These are phyloP conservation scores for Atherinomorus stipes DNA, from an alignment of 2,113 vertebrate genomes.

Conservation along the genomic window DNA sequence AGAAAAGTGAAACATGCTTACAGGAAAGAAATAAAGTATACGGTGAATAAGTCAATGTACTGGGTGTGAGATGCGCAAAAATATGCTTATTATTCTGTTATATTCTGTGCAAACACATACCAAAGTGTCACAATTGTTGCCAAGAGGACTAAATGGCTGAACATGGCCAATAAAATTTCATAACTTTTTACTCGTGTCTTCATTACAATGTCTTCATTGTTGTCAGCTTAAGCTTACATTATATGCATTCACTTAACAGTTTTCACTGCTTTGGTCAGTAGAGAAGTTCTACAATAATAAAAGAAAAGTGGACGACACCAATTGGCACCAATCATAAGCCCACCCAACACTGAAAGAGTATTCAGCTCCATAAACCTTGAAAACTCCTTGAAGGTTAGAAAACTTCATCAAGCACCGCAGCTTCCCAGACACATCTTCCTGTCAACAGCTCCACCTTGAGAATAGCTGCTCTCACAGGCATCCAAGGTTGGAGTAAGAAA, in stretches of 20 bases:
- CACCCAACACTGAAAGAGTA: not conserved
- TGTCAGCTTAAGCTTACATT: not conserved
- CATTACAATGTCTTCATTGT: not conserved
- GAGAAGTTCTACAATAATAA: not conserved
- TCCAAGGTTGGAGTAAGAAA: slow-evolving; percentile 57
- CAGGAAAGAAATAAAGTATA: no score
- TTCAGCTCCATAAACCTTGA: slow-evolving; percentile 57
- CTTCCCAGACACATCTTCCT: slow-evolving; percentile 43
- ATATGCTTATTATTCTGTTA: no score
- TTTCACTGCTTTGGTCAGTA: not conserved
- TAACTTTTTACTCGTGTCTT: not conserved
- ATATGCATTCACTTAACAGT: not conserved
- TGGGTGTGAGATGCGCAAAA: no score
- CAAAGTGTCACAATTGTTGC: no score
- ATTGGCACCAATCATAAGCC: not conserved
- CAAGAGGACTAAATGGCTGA: not conserved
- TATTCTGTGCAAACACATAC: no score
- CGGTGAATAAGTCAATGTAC: no score
- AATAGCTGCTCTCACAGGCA: slow-evolving; percentile 33
- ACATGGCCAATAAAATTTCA: not conserved
- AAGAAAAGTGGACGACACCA: slow-evolving; percentile 14
- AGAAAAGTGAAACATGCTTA: no score
- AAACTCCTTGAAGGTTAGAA: slow-evolving; percentile 54
- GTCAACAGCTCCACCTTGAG: slow-evolving; percentile 40
- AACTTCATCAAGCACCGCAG: slow-evolving; percentile 47